A percentile compares a stretch with the other conserved stretches of the same genome.
These are phyloP conservation scores for Machaerirhynchus nigripectus DNA, from an alignment of 2,113 vertebrate species.

Conservation along the genomic window DNA sequence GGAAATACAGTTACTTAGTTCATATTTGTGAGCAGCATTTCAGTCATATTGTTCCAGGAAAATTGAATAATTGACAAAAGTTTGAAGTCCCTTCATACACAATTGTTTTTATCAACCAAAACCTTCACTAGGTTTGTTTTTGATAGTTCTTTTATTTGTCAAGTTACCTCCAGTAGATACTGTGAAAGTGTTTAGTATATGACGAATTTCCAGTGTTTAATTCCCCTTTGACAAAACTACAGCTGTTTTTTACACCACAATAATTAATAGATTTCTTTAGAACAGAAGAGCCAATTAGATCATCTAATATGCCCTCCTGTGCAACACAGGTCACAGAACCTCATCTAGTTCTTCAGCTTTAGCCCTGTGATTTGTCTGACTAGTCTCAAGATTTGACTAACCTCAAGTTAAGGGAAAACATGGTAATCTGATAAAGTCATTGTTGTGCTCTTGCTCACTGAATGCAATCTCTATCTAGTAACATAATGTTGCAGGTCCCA, in stretches of 20 bases:
- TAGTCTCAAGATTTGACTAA: neutral
- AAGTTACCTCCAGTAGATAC: neutral
- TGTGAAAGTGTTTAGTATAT: neutral
- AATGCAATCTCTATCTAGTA: neutral
- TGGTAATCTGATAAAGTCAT: accelerated
- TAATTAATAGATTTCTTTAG: neutral
- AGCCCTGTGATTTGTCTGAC: neutral
- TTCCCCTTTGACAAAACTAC: neutral
- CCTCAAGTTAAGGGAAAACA: neutral
- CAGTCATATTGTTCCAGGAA: neutral
- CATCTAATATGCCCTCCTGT: neutral
- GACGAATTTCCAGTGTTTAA: neutral
- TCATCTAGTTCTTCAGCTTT: neutral
- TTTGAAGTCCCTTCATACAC: neutral
- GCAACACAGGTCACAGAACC: neutral
- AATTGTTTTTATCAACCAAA: neutral
- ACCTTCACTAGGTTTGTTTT: neutral
- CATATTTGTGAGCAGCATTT: neutral
- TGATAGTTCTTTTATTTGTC: neutral
- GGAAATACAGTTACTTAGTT: neutral
- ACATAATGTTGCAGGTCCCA: neutral
- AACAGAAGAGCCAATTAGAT: neutral
- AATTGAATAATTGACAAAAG: neutral
- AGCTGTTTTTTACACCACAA: neutral
- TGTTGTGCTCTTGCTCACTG: neutral